Evolutionary conservation across 2,113 vertebrate species (phyloP).

Genomic region (Pungitius pungitius): DNA sequence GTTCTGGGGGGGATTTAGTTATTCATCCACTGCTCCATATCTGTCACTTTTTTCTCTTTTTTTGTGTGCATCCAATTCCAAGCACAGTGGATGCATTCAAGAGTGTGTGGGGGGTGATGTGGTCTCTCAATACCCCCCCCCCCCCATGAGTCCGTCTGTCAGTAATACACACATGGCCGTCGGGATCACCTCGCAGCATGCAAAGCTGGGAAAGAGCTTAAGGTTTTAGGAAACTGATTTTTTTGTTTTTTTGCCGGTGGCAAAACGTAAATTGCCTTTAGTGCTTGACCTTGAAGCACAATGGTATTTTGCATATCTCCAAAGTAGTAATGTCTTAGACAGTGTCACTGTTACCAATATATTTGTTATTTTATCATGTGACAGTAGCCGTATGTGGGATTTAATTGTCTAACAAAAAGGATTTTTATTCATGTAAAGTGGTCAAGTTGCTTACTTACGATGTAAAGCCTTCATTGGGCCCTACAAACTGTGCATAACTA

Average conservation of each 20-base stretch:
- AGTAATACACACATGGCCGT: conserved; percentile 19
- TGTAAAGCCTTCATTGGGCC: background rate
- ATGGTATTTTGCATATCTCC: conserved; percentile 61
- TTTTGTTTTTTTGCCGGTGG: conserved; percentile 59
- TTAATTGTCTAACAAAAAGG: background rate
- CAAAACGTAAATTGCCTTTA: conserved; percentile 54
- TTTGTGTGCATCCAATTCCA: conserved; percentile 47
- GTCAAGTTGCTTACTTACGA: conserved; percentile 6
- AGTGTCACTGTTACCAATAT: conserved; percentile 21
- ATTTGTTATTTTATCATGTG: conserved; percentile 39
- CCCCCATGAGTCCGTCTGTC: conserved; percentile 41
- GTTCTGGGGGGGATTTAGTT: conserved; percentile 62
- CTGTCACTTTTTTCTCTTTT: conserved; percentile 58
- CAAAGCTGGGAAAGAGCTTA: conserved; percentile 21
- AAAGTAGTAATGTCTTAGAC: conserved; percentile 27
- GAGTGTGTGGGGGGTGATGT: conserved; percentile 52
- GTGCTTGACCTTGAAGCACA: conserved; percentile 60
- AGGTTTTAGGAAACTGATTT: conserved; percentile 57
- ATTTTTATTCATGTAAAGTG: conserved; percentile 31
- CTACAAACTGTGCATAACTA: background rate
- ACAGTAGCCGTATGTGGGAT: conserved; percentile 33
- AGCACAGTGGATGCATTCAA: conserved; percentile 48
- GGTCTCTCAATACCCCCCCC: conserved; percentile 45
- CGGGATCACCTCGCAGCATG: conserved; percentile 51
- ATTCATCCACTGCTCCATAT: conserved; percentile 71